These are phyloP conservation scores for Ibidorhyncha struthersii DNA, from an alignment of 2,113 vertebrate species.

Conservation along the genomic window DNA sequence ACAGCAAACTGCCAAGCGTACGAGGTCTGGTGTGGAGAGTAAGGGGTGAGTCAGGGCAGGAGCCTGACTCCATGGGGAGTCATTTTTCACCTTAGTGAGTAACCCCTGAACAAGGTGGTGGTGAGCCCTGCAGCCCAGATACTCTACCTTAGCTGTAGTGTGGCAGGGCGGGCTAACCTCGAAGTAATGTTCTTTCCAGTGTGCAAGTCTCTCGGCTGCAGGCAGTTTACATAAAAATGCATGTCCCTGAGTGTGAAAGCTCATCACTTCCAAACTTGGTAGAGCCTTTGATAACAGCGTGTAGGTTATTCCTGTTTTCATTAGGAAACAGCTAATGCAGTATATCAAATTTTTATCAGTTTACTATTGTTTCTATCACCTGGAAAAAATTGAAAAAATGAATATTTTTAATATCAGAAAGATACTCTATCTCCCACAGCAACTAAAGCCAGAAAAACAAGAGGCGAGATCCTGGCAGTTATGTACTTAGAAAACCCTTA, in stretches of 20 bases:
- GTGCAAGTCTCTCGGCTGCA: not conserved
- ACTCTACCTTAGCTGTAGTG: not conserved
- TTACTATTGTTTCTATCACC: not conserved
- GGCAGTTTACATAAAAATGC: not conserved
- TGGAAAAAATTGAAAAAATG: not conserved
- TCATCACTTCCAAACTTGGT: not conserved
- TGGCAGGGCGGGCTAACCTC: not conserved
- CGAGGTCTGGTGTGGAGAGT: not conserved
- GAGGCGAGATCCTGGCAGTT: not conserved
- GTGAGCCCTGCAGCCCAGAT: not conserved
- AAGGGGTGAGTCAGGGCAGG: not conserved
- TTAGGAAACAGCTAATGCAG: not conserved
- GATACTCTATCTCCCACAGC: not conserved
- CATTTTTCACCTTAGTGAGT: not conserved
- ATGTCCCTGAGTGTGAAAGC: not conserved
- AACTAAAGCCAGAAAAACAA: not conserved
- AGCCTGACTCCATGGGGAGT: not conserved
- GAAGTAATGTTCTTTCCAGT: not conserved
- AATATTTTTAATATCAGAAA: not conserved
- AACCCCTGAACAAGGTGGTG: not conserved
- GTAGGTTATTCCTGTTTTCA: not conserved
- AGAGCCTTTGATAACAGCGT: not conserved
- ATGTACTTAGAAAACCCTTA: not conserved
- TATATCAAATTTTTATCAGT: not conserved
- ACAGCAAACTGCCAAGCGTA: too few relatives aligned